Base-by-base conservation (phyloP, 1,140 invertebrate species). In the Nasonia giraulti region DNA sequence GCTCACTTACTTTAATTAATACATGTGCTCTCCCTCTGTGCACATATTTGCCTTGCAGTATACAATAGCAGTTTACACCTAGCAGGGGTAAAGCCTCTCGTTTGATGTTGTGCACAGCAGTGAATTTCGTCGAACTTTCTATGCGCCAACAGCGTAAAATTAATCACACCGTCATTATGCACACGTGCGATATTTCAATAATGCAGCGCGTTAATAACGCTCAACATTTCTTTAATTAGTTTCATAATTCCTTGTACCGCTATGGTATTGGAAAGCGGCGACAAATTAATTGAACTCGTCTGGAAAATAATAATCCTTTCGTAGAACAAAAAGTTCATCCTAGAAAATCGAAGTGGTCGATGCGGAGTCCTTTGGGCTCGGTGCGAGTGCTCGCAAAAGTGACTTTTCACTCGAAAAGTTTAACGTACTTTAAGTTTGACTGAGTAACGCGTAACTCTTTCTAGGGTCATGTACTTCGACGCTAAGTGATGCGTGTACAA, bases 371-470 rank as follows among this genome's bases (percentile, higher is more conserved):
- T 33, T 17, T 12, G 31, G 74, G 8, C 14, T 17, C 37, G 74
- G 4, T 2, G 4, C 10, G 23, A 69, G 27, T 55, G 17, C 68
- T 69, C 68, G 14, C 33, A 11, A 74, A 75, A 75, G 74, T 44
- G 74, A 75, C 74, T 75, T 75, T 75, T 75, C 40, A 75, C 74
- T 75, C 74, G 5, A 75, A 75, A 75, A 75, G 40, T 75, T 75
- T 75, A 23, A 37, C 40, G 31, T 44, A 47, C 74, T 75, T 75
- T 75, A 6, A 75, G 40, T 44, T 74, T 74, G 0, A 20, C 37
- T 10, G 74, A 44, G 74, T 75, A 44, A 47, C 37, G 37, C 37
- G 40, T 75, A 75, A 75, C 74, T 47, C 74, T n/a, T 75, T 75
- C 74, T 40, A 75, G 74, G 37, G n/a, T 47, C 40, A 44, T 75